phyloP scores from a whole-genome alignment of 2,888 invertebrate species.

The Chorisops tibialis region DNA sequence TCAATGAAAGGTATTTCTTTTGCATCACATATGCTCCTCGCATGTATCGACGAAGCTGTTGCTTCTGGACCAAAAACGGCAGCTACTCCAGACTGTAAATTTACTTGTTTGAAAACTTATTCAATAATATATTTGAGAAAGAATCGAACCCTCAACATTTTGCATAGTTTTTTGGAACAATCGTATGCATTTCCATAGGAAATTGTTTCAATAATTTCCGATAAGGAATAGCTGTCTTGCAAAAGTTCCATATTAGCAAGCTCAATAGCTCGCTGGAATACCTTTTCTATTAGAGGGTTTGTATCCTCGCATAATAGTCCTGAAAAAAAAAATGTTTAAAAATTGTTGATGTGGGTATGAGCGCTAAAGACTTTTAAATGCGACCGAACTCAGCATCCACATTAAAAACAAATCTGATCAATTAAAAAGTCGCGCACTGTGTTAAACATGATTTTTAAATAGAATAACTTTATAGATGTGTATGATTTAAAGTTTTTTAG shows the following conservation, averaged over 20 bases:
- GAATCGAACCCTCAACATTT: constrained; percentile 54
- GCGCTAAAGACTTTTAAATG: too few species aligned
- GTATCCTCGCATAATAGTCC: constrained; percentile 27
- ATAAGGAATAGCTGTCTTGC: constrained; percentile 38
- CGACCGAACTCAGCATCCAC: too few species aligned
- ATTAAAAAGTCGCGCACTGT: too few species aligned
- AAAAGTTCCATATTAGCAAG: constrained; percentile 43
- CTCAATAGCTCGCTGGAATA: constrained; percentile 46
- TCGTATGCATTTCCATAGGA: constrained; percentile 56
- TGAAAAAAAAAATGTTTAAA: constrained; percentile 7
- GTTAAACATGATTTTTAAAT: too few species aligned
- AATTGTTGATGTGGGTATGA: too few species aligned
- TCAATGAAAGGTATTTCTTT: constrained; percentile 84
- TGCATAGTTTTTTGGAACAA: constrained; percentile 55
- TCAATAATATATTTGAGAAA: not conserved
- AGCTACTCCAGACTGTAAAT: constrained; percentile 62
- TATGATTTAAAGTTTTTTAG: too few species aligned
- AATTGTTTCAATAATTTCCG: constrained; percentile 44
- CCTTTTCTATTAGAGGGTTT: constrained; percentile 32
- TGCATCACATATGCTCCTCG: constrained; percentile 76
- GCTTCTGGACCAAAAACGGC: constrained; percentile 81
- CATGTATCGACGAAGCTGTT: constrained; percentile 64
- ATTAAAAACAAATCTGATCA: too few species aligned
- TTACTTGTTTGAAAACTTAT: not conserved
- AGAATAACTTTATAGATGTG: too few species aligned